These are phyloP conservation scores for Andrena flavipes DNA, from an alignment of 2,888 invertebrate genomes.

Conservation along the genomic window DNA sequence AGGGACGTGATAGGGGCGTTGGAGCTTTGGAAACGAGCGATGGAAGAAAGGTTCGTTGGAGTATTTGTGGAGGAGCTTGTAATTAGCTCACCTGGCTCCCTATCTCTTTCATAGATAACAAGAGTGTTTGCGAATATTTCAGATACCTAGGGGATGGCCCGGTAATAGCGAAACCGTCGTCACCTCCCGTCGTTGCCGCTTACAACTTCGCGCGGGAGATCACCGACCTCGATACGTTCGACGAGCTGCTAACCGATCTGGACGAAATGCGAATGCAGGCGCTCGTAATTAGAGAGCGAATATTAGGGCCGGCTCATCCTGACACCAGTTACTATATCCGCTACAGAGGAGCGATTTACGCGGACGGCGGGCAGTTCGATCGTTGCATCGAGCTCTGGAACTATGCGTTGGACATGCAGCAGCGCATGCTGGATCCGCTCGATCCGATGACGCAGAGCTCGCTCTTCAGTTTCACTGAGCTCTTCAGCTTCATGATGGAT, in stretches of 20 bases:
- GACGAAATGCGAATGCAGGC: conserved; percentile 99
- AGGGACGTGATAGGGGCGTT: conserved; percentile 96
- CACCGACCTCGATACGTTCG: conserved; percentile 90
- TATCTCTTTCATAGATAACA: not conserved
- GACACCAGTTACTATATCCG: conserved; percentile 98
- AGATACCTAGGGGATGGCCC: conserved; percentile 88
- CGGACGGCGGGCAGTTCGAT: conserved; percentile 96
- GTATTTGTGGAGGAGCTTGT: not conserved
- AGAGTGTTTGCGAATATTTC: conserved; percentile 36
- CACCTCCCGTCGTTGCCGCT: conserved; percentile 91
- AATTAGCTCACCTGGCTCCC: not conserved
- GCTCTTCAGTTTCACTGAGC: conserved; percentile 96
- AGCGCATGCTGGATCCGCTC: conserved; percentile 95
- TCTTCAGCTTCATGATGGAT: conserved; percentile 96
- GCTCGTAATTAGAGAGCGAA: conserved; percentile 95
- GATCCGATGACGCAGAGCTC: conserved; percentile 98
- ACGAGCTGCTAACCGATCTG: conserved; percentile 95
- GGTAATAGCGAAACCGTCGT: conserved; percentile 90
- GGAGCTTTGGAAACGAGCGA: conserved; percentile 95
- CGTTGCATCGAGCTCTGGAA: conserved; percentile 98
- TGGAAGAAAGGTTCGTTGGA: conserved; percentile 91
- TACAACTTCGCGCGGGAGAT: conserved; percentile 96
- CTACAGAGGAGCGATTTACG: conserved; percentile 96
- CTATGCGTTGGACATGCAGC: conserved; percentile 98
- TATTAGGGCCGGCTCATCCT: conserved; percentile 96